Conservation (phyloP, 2,113 vertebrate genomes). For the Oryzias celebensis region DNA sequence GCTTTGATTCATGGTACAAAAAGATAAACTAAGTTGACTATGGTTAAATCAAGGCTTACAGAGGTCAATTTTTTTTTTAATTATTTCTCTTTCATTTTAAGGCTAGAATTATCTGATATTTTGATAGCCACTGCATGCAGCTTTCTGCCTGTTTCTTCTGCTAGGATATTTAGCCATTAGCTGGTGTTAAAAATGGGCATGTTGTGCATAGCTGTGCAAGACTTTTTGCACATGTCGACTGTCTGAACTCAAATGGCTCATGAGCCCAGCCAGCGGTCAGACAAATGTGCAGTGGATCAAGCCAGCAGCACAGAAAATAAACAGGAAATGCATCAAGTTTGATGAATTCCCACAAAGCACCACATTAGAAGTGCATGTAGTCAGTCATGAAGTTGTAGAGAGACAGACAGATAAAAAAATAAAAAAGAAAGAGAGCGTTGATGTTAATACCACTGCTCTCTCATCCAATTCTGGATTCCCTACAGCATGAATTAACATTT, state of each 20-base stretch:
- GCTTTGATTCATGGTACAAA: slow-evolving; percentile 41
- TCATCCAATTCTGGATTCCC: slow-evolving; percentile 65
- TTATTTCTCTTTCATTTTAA: slow-evolving; percentile 15
- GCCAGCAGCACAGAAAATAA: slow-evolving; percentile 35
- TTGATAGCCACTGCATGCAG: slow-evolving; percentile 59
- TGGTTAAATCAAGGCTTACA: slow-evolving; percentile 44
- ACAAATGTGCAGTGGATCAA: slow-evolving; percentile 17
- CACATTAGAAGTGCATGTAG: slow-evolving; percentile 29
- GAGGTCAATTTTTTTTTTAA: slow-evolving; percentile 36
- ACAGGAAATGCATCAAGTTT: slow-evolving; percentile 40
- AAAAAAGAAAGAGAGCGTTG: slow-evolving; percentile 24
- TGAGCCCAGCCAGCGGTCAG: slow-evolving; percentile 30
- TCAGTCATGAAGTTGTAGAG: slow-evolving; percentile 37
- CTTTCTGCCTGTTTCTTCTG: slow-evolving; percentile 3
- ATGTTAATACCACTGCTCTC: slow-evolving; percentile 55
- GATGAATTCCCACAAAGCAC: slow-evolving; percentile 31
- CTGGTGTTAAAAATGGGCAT: slow-evolving; percentile 40
- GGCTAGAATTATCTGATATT: slow-evolving; percentile 43
- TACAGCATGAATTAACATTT: slow-evolving; percentile 77
- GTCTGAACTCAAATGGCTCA: slow-evolving; percentile 38
- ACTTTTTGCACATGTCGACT: slow-evolving; percentile 32
- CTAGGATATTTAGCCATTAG: slow-evolving; percentile 22
- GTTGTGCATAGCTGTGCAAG: slow-evolving; percentile 49
- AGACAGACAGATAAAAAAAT: slow-evolving; percentile 16
- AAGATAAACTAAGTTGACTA: slow-evolving; percentile 22